Evolutionary conservation across 2,797 vertebrate species (phyloP).

Genomic region (Spinus olivaceus): DNA sequence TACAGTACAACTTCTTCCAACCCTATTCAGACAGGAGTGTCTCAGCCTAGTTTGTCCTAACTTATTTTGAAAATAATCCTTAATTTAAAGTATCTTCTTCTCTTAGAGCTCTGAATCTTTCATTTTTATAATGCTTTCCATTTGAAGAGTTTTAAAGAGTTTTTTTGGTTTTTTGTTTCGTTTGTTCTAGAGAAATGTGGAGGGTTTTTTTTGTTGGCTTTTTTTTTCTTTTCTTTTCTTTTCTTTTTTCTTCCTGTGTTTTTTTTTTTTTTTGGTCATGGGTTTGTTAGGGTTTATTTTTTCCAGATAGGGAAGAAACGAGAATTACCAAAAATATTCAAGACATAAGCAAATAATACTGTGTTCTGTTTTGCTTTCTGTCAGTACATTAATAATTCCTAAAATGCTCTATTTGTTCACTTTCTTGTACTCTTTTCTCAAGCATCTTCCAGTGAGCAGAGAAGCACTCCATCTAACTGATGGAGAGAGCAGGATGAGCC

Average conservation of each 20-base stretch:
- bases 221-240: background rate
- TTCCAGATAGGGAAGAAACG: background rate
- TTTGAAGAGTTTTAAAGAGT: background rate
- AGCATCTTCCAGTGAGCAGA: background rate
- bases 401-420: background rate
- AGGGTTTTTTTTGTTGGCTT: background rate
- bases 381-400: background rate
- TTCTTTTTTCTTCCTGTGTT: rapidly evolving
- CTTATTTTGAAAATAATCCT: background rate
- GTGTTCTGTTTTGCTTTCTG: background rate
- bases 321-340: background rate
- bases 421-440: background rate
- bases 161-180: background rate
- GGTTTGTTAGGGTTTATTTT: background rate
- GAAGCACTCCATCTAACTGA: background rate
- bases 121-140: rapidly evolving
- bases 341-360: background rate
- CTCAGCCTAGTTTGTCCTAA: background rate
- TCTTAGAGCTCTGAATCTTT: background rate
- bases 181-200: background rate
- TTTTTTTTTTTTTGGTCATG: rapidly evolving
- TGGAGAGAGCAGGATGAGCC: background rate
- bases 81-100: background rate
- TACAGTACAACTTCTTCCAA: background rate
- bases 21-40: background rate